Percentiles rank a stretch among this genome's conserved stretches.
phyloP scores from a whole-genome alignment of 2,113 vertebrate genomes.

The Cricetomys ansorgei region DNA sequence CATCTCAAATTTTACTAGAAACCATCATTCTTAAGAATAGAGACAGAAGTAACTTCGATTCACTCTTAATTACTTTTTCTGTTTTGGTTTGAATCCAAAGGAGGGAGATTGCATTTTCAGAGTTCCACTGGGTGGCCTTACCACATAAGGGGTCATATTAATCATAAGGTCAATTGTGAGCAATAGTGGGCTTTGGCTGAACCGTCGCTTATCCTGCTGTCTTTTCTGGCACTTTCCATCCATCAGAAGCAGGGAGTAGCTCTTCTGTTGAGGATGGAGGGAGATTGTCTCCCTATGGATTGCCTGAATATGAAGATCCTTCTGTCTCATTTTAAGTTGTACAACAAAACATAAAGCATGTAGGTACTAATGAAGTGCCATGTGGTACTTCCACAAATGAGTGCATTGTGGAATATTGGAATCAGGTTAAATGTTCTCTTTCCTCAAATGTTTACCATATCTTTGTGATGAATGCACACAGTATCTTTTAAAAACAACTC shows the following conservation, averaged over 20 bases:
- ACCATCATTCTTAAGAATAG: not conserved
- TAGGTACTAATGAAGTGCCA: not conserved
- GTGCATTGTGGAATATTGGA: not conserved
- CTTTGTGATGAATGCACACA: not conserved
- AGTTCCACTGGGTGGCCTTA: not conserved
- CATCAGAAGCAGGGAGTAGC: not conserved
- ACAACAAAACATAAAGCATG: not conserved
- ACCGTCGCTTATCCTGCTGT: rapidly evolving
- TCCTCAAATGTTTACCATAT: not conserved
- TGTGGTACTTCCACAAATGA: not conserved
- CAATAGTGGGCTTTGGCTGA: too few species aligned
- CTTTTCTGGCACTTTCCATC: rapidly evolving
- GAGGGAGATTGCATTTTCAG: not conserved
- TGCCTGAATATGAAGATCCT: not conserved
- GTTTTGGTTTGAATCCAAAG: not conserved
- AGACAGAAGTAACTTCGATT: constrained; percentile 2
- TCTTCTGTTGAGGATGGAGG: not conserved
- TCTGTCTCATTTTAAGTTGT: not conserved
- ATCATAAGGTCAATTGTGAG: not conserved
- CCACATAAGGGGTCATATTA: too few species aligned
- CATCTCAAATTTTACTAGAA: not conserved
- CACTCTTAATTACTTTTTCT: not conserved
- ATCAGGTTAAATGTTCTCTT: not conserved
- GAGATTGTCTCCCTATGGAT: not conserved
- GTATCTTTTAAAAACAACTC: too few species aligned